A percentile compares a stretch with the other conserved stretches of the same genome.
Conservation (phyloP, 1,140 invertebrate genomes). For the Atta texana region DNA sequence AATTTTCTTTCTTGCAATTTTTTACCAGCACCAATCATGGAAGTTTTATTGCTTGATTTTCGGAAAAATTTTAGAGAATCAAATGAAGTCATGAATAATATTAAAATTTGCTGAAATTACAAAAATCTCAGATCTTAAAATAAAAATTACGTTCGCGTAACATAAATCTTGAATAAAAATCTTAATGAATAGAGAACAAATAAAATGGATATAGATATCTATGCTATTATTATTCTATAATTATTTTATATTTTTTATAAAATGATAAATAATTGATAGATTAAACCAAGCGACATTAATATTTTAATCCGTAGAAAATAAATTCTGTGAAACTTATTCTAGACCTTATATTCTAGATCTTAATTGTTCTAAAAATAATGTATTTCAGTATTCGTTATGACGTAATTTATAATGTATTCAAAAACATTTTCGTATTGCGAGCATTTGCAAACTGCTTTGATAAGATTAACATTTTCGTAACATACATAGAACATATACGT, state of each 20-base stretch:
- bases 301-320: not conserved
- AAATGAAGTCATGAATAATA: no score
- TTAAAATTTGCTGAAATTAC: no score
- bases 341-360: not conserved
- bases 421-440: not conserved
- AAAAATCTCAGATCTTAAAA: no score
- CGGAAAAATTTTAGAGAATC: no score
- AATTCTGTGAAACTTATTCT: not conserved
- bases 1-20: no score
- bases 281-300: not conserved
- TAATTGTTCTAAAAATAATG: not conserved
- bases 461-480: slow-evolving; percentile 1
- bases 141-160: no score
- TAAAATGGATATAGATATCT: no score
- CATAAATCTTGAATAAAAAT: no score
- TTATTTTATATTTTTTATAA: not conserved
- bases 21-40: no score
- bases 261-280: not conserved
- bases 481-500: not conserved
- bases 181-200: no score
- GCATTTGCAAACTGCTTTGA: not conserved
- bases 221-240: not conserved
- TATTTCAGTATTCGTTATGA: not conserved
- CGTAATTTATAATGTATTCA: slow-evolving; percentile 10
- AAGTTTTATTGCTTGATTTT: no score